Percentiles rank a stretch among this genome's conserved stretches.
Evolutionary conservation across 92 coral and sea anemone species (phyloP).

Genomic region (Zoanthus sansibaricus): DNA sequence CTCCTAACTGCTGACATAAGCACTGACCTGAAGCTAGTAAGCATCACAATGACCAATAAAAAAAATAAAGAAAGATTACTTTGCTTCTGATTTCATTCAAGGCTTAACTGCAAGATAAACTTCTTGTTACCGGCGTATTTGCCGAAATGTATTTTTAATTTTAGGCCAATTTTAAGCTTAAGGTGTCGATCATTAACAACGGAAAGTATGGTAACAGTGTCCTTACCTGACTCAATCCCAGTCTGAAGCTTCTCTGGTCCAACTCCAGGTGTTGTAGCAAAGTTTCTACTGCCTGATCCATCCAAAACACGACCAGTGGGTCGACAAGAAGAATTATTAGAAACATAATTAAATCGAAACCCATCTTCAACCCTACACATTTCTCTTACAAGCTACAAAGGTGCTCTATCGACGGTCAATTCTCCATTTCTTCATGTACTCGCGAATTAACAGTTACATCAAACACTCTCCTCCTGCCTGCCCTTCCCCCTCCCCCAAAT

Average conservation of each 20-base stretch:
- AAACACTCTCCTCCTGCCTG: not conserved
- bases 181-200: not conserved
- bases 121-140: not conserved
- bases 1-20: too few species aligned
- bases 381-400: not conserved
- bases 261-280: conserved; percentile 85
- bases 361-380: not conserved
- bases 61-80: too few species aligned
- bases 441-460: not conserved
- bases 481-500: not conserved
- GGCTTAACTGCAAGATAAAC: too few species aligned
- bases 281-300: conserved; percentile 87
- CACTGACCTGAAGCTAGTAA: too few species aligned
- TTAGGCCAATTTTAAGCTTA: too few species aligned
- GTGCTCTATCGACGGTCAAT: not conserved
- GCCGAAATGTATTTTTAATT: too few species aligned
- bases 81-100: too few species aligned
- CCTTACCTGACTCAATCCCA: conserved; percentile 96
- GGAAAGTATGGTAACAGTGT: not conserved
- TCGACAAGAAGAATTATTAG: conserved; percentile 20
- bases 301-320: conserved; percentile 49
- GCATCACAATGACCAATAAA: too few species aligned
- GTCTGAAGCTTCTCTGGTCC: conserved; percentile 89
- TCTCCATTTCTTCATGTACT: not conserved
- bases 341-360: not conserved